Evolutionary conservation across 2,113 vertebrate genomes (phyloP).

Genomic region (Pteropus alecto): DNA sequence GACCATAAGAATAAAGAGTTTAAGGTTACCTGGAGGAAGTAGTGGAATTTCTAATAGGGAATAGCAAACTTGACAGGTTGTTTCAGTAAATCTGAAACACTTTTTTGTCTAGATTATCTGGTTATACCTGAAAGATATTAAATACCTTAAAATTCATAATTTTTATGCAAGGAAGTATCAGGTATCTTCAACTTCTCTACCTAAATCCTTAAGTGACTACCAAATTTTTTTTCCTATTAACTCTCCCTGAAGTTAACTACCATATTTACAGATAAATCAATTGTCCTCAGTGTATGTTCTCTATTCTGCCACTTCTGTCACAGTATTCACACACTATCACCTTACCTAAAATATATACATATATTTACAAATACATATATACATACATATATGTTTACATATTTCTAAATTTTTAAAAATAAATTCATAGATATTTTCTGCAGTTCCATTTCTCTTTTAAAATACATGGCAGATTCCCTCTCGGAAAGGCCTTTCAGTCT

Average conservation of each 20-base stretch:
- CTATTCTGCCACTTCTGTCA: not conserved
- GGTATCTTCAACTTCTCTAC: not conserved
- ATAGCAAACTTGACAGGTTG: not conserved
- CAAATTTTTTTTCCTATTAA: not conserved
- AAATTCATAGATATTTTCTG: not conserved
- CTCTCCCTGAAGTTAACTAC: not conserved
- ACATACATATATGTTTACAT: not conserved
- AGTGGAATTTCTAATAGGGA: not conserved
- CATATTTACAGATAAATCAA: not conserved
- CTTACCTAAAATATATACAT: not conserved
- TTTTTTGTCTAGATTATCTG: not conserved
- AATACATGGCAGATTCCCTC: not conserved
- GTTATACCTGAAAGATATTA: not conserved
- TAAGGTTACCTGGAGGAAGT: not conserved
- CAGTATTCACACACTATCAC: not conserved
- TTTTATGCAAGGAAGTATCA: not conserved
- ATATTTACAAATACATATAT: not conserved
- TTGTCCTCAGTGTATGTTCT: not conserved
- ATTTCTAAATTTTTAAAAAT: not conserved
- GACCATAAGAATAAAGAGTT: not conserved
- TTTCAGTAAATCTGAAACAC: not conserved
- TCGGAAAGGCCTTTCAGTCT: conserved; percentile 21
- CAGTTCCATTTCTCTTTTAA: not conserved
- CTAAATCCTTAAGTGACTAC: not conserved
- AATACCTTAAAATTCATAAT: not conserved